Evolutionary conservation across 2,797 vertebrate species (phyloP).

Genomic region (Leptodactylus fallax): DNA sequence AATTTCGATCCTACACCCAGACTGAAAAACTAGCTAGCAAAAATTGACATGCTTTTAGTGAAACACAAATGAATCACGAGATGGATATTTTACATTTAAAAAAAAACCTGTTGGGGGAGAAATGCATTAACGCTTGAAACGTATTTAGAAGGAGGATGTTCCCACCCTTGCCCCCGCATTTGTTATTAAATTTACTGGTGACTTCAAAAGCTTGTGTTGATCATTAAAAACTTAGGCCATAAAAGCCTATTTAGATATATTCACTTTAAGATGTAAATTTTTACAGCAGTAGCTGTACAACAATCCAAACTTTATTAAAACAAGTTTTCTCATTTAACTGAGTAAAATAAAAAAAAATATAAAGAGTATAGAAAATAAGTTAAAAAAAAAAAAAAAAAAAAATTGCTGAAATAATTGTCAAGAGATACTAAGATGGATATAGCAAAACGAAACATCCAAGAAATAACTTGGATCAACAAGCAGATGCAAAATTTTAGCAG

Average conservation of each 20-base stretch:
- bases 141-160: neutral
- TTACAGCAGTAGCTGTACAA: neutral
- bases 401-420: no score
- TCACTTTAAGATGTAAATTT: neutral
- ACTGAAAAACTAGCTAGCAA: neutral
- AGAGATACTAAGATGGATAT: no score
- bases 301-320: neutral
- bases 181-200: slow-evolving; percentile 8
- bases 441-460: neutral
- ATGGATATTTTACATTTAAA: slow-evolving; percentile 8
- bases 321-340: neutral
- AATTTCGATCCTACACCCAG: neutral
- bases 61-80: neutral
- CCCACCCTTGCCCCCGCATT: neutral
- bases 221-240: neutral
- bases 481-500: neutral
- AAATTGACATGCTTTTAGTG: neutral
- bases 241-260: neutral
- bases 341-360: neutral
- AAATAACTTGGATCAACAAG: neutral
- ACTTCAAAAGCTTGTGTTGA: neutral
- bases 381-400: neutral
- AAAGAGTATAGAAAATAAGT: neutral
- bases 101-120: neutral
- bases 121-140: neutral